Evolutionary conservation across 2,797 vertebrate genomes (phyloP).

Genomic region (Astyanax mexicanus): DNA sequence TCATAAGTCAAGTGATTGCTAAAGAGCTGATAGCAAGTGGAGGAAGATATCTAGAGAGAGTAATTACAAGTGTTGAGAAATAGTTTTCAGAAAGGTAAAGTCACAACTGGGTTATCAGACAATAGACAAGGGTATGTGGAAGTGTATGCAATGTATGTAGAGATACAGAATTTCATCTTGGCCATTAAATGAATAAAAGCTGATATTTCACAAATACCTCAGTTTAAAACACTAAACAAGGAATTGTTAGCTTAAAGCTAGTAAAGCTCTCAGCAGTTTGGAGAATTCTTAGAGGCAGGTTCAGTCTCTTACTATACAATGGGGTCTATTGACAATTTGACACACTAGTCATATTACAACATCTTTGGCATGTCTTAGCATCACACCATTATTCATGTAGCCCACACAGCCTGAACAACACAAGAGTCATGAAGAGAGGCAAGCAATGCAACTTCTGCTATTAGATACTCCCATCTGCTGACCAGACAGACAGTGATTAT

Average conservation of each 20-base stretch:
- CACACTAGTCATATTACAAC: constrained; percentile 51
- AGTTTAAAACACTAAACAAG: not conserved
- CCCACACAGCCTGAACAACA: constrained; percentile 23
- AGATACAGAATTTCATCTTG: not conserved
- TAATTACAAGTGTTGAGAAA: not conserved
- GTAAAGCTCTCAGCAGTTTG: constrained; percentile 29
- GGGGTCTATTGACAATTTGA: not conserved
- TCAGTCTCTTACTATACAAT: constrained; percentile 17
- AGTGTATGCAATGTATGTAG: not conserved
- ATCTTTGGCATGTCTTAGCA: constrained; percentile 53
- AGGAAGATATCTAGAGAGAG: constrained; percentile 2
- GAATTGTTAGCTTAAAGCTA: not conserved
- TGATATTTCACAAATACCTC: too few relatives aligned
- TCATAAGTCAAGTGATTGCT: not conserved
- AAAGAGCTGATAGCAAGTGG: not conserved
- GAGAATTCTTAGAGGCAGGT: not conserved
- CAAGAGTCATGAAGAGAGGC: constrained; percentile 28
- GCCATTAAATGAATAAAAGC: not conserved
- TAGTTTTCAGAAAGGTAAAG: not conserved
- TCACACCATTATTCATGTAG: constrained; percentile 31
- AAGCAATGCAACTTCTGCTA: constrained; percentile 34
- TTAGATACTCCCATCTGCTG: constrained; percentile 25
- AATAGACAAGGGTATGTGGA: not conserved
- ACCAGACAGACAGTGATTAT: constrained; percentile 28
- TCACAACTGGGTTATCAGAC: not conserved